Evolutionary conservation across 1,140 invertebrate species (phyloP).

Genomic region (Drosophila rhopaloa): DNA sequence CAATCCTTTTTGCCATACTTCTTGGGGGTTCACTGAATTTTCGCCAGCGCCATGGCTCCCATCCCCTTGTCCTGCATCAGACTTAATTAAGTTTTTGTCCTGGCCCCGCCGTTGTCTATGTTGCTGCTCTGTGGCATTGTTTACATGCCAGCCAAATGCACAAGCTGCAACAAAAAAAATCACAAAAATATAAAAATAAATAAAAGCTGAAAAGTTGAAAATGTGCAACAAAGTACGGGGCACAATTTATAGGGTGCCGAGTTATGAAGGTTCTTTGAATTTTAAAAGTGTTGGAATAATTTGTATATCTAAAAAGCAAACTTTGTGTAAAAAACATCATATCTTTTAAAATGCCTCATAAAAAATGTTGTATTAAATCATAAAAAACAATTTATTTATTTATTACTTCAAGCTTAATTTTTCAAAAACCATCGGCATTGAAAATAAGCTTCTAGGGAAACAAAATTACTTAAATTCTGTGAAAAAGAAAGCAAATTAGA

Average conservation of each 20-base stretch:
- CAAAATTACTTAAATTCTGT: too few relatives aligned
- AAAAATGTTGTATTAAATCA: too few relatives aligned
- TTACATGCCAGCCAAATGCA: slow-evolving; percentile 42
- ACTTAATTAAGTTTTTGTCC: slow-evolving; percentile 73
- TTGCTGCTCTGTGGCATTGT: slow-evolving; percentile 41
- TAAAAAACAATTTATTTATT: too few relatives aligned
- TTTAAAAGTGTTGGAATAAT: background rate
- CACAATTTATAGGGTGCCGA: background rate
- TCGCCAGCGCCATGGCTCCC: background rate
- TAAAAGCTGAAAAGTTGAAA: slow-evolving; percentile 18
- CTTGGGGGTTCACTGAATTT: slow-evolving; percentile 34
- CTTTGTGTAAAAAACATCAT: too few relatives aligned
- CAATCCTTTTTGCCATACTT: slow-evolving; percentile 25
- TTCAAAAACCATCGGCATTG: too few relatives aligned
- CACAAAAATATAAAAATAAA: slow-evolving; percentile 47
- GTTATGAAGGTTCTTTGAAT: background rate
- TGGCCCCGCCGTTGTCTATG: too few relatives aligned
- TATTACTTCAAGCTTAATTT: too few relatives aligned
- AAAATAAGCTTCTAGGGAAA: too few relatives aligned
- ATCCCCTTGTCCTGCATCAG: slow-evolving; percentile 5
- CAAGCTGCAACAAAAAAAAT: slow-evolving; percentile 20
- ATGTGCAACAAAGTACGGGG: slow-evolving; percentile 3
- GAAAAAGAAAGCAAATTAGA: too few relatives aligned
- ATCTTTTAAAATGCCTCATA: too few relatives aligned
- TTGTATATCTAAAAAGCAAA: too few relatives aligned